Conservation (phyloP, 2,113 vertebrate species). For the Microtus pennsylvanicus region DNA sequence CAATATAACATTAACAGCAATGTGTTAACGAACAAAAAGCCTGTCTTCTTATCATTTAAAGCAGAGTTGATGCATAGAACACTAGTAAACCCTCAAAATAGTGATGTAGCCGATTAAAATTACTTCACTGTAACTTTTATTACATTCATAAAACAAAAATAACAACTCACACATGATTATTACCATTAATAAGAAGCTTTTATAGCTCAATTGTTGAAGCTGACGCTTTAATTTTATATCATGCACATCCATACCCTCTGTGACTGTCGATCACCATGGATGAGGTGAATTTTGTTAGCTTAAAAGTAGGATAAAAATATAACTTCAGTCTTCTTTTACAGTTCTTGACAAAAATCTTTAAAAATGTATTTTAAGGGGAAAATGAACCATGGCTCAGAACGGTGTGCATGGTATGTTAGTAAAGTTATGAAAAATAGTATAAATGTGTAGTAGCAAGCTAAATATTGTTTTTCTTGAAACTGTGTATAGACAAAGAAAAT, state of each 20-base stretch:
- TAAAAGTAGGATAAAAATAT: background rate
- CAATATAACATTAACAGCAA: no score
- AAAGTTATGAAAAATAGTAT: background rate
- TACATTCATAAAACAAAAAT: no score
- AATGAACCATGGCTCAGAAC: constrained; percentile 4
- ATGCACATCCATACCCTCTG: background rate
- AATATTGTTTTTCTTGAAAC: constrained; percentile 20
- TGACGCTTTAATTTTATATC: no score
- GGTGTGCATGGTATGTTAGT: background rate
- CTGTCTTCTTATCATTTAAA: no score
- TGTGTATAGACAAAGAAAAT: constrained; percentile 19
- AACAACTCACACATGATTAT: no score
- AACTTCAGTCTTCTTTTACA: background rate
- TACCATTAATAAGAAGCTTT: no score
- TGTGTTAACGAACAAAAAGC: no score
- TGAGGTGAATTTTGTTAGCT: background rate
- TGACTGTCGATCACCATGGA: background rate
- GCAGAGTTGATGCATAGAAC: no score
- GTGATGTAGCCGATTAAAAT: no score
- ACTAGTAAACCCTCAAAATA: no score
- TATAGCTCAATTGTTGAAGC: no score
- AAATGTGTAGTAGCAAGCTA: background rate
- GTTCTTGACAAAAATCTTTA: background rate
- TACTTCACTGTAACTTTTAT: no score
- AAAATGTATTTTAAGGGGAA: background rate